Percentiles rank a stretch among this genome's conserved stretches.
These are phyloP conservation scores for Coranthus polyacanthus DNA, from an alignment of 2,797 vertebrate genomes.

Conservation along the genomic window DNA sequence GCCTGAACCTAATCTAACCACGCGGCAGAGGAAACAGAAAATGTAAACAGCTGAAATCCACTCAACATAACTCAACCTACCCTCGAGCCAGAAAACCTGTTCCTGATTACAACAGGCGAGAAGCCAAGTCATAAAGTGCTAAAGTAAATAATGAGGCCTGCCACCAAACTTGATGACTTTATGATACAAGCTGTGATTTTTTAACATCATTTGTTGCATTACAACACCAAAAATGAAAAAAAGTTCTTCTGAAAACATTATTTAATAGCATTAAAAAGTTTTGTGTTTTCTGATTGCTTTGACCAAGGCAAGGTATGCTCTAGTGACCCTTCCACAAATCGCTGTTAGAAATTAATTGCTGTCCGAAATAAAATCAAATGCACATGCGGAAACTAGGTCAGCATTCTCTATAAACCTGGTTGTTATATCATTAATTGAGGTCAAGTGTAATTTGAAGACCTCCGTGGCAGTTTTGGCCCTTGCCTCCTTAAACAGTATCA, in stretches of 20 bases:
- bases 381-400: conserved; percentile 13
- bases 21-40: conserved; percentile 37
- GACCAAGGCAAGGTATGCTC: conserved; percentile 14
- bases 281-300: conserved; percentile 8
- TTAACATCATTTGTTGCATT: conserved; percentile 1
- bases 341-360: conserved; percentile 46
- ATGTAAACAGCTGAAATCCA: conserved; percentile 52
- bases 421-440: conserved; percentile 36
- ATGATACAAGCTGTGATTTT: conserved; percentile 21
- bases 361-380: conserved; percentile 32
- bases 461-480: conserved; percentile 11
- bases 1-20: conserved; percentile 33
- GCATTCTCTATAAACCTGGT: conserved; percentile 12
- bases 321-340: conserved; percentile 16
- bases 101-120: conserved; percentile 45
- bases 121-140: conserved; percentile 25
- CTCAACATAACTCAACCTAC: conserved; percentile 36
- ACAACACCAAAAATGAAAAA: conserved; percentile 2
- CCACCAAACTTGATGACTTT: conserved; percentile 14
- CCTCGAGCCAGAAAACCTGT: conserved; percentile 44
- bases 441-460: conserved; percentile 23
- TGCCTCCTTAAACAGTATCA: conserved; percentile 2
- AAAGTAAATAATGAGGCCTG: conserved; percentile 4
- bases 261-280: conserved; percentile 9
- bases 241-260: background rate